Evolutionary conservation across 1,140 invertebrate genomes (phyloP).

Genomic region (Bombus fervidus): DNA sequence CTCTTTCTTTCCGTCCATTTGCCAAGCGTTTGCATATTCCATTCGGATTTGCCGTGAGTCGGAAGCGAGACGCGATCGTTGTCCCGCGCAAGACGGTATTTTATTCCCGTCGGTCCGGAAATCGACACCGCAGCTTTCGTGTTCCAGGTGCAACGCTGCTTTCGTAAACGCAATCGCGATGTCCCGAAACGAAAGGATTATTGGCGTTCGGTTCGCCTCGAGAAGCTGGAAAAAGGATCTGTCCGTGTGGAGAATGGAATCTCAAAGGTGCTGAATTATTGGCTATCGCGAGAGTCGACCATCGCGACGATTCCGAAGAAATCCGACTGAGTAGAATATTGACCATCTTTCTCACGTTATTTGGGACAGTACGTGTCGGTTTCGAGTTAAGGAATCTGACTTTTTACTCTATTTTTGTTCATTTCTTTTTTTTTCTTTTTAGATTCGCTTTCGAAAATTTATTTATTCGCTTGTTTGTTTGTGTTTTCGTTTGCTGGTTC

Average conservation of each 20-base stretch:
- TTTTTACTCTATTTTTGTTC: neutral
- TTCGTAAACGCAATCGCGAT: neutral
- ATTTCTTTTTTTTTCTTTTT: neutral
- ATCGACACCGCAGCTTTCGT: neutral
- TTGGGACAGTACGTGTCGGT: neutral
- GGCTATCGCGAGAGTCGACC: neutral
- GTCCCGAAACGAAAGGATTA: conserved; percentile 19
- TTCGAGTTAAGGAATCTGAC: neutral
- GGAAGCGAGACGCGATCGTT: neutral
- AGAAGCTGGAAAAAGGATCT: neutral
- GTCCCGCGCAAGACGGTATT: neutral
- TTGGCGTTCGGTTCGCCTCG: neutral
- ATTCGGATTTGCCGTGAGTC: neutral
- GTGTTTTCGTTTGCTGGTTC: no score
- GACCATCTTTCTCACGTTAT: neutral
- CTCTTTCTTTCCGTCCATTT: conserved; percentile 27
- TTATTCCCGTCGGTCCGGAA: conserved; percentile 4
- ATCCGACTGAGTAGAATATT: neutral
- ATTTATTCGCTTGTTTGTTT: neutral
- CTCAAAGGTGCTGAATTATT: conserved; percentile 21
- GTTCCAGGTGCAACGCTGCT: conserved; percentile 17
- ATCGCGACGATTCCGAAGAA: neutral
- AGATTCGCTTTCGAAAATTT: neutral
- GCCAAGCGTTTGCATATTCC: conserved; percentile 37
- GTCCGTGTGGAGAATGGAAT: neutral